Percentiles rank a stretch among this genome's conserved stretches.
phyloP scores from a whole-genome alignment of 1,140 invertebrate genomes.

The Drosophila kepulauana region DNA sequence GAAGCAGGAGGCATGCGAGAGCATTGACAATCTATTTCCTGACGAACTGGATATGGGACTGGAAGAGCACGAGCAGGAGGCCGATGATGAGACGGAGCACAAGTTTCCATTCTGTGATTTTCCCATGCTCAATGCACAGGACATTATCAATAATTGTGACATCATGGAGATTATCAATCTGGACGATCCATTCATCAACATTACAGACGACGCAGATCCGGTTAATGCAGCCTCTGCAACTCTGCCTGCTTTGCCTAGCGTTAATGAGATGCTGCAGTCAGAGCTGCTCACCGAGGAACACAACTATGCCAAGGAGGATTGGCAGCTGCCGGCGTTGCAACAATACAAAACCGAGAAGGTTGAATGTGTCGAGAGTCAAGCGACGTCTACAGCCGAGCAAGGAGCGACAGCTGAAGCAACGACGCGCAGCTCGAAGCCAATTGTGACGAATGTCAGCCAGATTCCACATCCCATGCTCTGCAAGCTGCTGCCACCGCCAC shows the following conservation, averaged over 20 bases:
- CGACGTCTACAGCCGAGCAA: background rate
- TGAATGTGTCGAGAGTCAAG: conserved; percentile 38
- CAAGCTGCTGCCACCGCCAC: conserved; percentile 51
- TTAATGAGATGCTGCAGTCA: conserved; percentile 67
- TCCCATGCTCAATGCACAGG: conserved; percentile 76
- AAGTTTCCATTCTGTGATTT: conserved; percentile 82
- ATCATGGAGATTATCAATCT: conserved; percentile 84
- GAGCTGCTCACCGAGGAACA: conserved; percentile 78
- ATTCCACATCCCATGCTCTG: conserved; percentile 65
- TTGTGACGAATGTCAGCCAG: conserved; percentile 79
- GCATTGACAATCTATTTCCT: conserved; percentile 69
- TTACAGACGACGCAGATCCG: conserved; percentile 72
- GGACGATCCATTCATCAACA: conserved; percentile 82
- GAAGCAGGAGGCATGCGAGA: conserved; percentile 78
- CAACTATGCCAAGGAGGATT: conserved; percentile 80
- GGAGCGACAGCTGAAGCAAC: background rate
- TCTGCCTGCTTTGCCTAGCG: conserved; percentile 19
- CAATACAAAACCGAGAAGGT: conserved; percentile 80
- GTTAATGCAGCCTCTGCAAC: background rate
- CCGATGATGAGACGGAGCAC: conserved; percentile 66
- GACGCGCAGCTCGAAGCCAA: conserved; percentile 71
- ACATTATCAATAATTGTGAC: conserved; percentile 84
- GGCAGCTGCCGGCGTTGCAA: conserved; percentile 53
- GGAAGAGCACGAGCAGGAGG: conserved; percentile 61
- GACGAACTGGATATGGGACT: conserved; percentile 76